phyloP scores from a whole-genome alignment of 2,888 invertebrate genomes.

The Scaptomyza polygonia region DNA sequence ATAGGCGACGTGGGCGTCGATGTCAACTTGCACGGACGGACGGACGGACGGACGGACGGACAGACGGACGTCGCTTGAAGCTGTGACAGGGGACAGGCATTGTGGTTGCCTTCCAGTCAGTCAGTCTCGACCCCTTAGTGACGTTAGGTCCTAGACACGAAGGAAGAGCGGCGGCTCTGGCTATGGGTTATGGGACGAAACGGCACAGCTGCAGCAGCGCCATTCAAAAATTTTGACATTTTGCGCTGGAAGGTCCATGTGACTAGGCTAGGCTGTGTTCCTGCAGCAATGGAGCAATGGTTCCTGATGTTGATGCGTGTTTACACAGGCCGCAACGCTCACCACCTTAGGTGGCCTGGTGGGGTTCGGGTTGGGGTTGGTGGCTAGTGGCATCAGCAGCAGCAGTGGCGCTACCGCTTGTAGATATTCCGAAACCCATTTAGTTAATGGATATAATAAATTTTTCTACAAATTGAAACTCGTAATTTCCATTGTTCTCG shows the following conservation, averaged over 20 bases:
- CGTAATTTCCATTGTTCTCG: conserved; percentile 82
- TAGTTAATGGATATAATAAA: conserved; percentile 85
- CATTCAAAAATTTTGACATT: conserved; percentile 78
- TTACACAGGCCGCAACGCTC: conserved; percentile 57
- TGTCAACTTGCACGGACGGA: conserved; percentile 2
- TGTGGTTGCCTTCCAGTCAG: conserved; percentile 59
- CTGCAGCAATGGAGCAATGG: conserved; percentile 38
- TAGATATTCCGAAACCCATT: conserved; percentile 82
- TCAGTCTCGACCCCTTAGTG: conserved; percentile 46
- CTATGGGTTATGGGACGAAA: conserved; percentile 30
- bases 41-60: too few relatives aligned
- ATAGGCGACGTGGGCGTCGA: conserved; percentile 16
- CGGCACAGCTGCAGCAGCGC: conserved; percentile 69
- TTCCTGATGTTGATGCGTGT: conserved; percentile 62
- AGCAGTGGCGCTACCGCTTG: conserved; percentile 25
- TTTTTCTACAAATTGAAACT: conserved; percentile 84
- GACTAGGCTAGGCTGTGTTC: conserved; percentile 57
- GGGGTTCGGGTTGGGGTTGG: too few relatives aligned
- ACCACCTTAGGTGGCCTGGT: conserved; percentile 38
- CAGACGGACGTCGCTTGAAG: conserved; percentile 3
- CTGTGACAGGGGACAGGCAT: conserved; percentile 26
- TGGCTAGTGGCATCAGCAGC: too few relatives aligned
- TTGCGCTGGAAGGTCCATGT: conserved; percentile 64
- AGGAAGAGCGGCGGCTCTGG: conserved; percentile 8
- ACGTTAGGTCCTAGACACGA: conserved; percentile 31